A percentile compares a stretch with the other conserved stretches of the same genome.
These are phyloP conservation scores for Cavia porcellus DNA, from an alignment of 2,113 vertebrate species.

Conservation along the genomic window DNA sequence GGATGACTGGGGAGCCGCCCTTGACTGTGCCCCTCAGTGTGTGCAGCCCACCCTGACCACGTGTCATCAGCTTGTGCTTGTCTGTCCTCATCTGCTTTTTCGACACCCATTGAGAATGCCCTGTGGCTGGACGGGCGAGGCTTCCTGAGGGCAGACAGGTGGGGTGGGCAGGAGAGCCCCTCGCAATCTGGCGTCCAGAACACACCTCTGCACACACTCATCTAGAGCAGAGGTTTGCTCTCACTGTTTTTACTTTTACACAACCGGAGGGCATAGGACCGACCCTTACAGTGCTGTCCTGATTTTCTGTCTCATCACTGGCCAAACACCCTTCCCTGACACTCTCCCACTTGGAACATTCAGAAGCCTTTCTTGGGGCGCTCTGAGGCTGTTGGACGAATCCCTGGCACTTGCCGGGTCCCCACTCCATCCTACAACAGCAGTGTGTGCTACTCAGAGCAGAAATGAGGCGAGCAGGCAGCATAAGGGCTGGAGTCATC, in stretches of 20 bases:
- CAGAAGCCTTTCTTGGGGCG: slow-evolving; percentile 6
- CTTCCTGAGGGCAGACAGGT: slow-evolving; percentile 10
- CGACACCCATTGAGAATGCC: neutral
- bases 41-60: neutral
- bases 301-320: neutral
- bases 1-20: neutral
- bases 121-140: neutral
- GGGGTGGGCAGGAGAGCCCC: slow-evolving; percentile 3
- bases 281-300: neutral
- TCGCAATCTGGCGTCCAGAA: slow-evolving; percentile 20
- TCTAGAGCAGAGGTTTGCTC: slow-evolving; percentile 3
- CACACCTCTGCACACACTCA: neutral
- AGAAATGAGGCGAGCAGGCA: neutral
- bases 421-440: neutral
- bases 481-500: neutral
- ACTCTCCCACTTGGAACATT: slow-evolving; percentile 15
- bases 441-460: neutral
- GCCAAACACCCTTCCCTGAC: slow-evolving; percentile 32
- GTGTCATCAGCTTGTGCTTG: neutral
- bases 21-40: neutral
- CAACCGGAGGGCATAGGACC: neutral
- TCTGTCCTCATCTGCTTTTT: neutral
- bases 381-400: neutral
- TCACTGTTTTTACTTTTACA: slow-evolving; percentile 55
- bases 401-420: neutral